Percentiles rank a stretch among this genome's conserved stretches.
Evolutionary conservation across 2,888 invertebrate genomes (phyloP).

Genomic region (Aproaerema taeniolella): DNA sequence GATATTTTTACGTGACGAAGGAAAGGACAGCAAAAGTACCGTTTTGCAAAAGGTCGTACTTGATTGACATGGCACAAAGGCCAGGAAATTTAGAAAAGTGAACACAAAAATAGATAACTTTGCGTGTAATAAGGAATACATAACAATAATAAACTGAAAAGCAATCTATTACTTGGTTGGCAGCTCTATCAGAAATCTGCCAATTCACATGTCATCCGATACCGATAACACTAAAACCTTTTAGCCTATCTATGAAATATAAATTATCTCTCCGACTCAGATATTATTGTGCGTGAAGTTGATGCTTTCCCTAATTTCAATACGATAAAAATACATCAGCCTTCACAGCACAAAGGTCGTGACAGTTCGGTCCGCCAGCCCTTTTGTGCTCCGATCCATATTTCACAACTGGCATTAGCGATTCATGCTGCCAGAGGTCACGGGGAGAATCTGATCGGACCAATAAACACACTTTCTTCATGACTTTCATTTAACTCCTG

Average conservation of each 20-base stretch:
- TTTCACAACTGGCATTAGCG: constrained; percentile 34
- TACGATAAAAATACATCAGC: background rate
- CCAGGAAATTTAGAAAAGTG: constrained; percentile 26
- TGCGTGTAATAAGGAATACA: no score
- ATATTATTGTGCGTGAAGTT: no score
- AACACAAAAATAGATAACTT: no score
- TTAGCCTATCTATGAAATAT: no score
- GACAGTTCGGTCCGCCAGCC: constrained; percentile 25
- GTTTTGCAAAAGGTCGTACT: constrained; percentile 42
- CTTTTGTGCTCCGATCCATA: constrained; percentile 28
- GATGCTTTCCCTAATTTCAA: no score
- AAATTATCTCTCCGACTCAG: no score
- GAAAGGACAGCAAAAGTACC: constrained; percentile 45
- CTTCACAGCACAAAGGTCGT: constrained; percentile 18
- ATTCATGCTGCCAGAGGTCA: constrained; percentile 28
- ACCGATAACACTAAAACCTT: constrained; percentile 17
- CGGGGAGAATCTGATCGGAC: constrained; percentile 27
- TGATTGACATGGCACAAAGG: constrained; percentile 49
- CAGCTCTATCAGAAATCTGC: constrained; percentile 15
- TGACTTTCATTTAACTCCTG: constrained; percentile 20
- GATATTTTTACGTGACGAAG: constrained; percentile 48
- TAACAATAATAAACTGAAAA: no score
- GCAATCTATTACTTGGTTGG: no score
- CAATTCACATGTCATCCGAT: constrained; percentile 8
- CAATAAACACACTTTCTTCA: constrained; percentile 25